These are phyloP conservation scores for Cyclina sinensis DNA, from an alignment of 1,140 invertebrate genomes.

Conservation along the genomic window DNA sequence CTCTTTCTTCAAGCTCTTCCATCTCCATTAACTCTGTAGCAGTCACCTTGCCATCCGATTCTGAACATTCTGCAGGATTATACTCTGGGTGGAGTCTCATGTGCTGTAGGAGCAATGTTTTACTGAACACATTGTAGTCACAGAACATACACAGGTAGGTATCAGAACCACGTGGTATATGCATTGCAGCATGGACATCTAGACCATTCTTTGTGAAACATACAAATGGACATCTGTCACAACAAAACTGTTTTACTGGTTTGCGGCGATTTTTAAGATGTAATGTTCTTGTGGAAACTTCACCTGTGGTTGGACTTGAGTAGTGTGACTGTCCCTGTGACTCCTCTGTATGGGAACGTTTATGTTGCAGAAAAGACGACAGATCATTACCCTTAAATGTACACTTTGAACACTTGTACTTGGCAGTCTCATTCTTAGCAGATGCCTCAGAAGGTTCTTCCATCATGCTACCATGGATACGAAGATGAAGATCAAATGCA, in stretches of 20 bases:
- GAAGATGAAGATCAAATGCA: slow-evolving; percentile 75
- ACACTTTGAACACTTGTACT: slow-evolving; percentile 83
- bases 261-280: slow-evolving; percentile 81
- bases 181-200: slow-evolving; percentile 78
- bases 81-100: slow-evolving; percentile 80
- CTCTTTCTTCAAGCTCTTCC: slow-evolving; percentile 66
- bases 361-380: slow-evolving; percentile 82
- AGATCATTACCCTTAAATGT: slow-evolving; percentile 79
- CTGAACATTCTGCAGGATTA: slow-evolving; percentile 76
- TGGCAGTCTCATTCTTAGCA: slow-evolving; percentile 52
- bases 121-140: slow-evolving; percentile 76
- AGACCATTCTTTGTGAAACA: slow-evolving; percentile 78
- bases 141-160: slow-evolving; percentile 80
- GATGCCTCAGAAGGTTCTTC: slow-evolving; percentile 13
- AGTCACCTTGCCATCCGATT: slow-evolving; percentile 71
- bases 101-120: slow-evolving; percentile 78
- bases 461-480: slow-evolving; percentile 71
- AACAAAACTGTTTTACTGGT: slow-evolving; percentile 79
- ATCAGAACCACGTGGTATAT: slow-evolving; percentile 72
- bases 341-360: slow-evolving; percentile 71
- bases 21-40: slow-evolving; percentile 63
- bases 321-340: neutral
- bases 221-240: slow-evolving; percentile 79
- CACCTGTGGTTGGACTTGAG: slow-evolving; percentile 24
- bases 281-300: slow-evolving; percentile 74